Conservation (phyloP, 2,113 vertebrate genomes). For the Nematolebias whitei region DNA sequence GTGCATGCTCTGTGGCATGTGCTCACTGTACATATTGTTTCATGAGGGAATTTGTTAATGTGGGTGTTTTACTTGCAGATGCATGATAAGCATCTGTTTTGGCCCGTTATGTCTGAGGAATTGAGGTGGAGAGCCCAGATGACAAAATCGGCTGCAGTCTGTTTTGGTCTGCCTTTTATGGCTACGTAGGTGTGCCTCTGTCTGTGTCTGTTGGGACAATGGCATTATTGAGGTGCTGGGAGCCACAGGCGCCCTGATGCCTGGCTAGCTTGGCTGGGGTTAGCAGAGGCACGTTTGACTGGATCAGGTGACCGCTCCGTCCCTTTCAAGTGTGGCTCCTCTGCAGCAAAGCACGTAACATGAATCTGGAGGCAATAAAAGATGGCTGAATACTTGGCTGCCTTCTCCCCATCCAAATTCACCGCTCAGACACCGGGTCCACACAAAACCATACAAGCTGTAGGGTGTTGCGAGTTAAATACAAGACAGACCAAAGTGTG, state of each 20-base stretch:
- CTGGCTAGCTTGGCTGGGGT: constrained; percentile 65
- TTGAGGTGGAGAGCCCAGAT: constrained; percentile 52
- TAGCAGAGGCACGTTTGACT: constrained; percentile 70
- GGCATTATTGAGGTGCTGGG: constrained; percentile 78
- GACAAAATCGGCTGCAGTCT: constrained; percentile 39
- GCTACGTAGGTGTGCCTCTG: constrained; percentile 57
- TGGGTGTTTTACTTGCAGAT: constrained; percentile 52
- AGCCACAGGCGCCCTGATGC: constrained; percentile 76
- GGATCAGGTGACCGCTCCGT: constrained; percentile 73
- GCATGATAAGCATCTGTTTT: constrained; percentile 61
- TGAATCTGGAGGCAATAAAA: constrained; percentile 79
- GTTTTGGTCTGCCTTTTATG: constrained; percentile 56
- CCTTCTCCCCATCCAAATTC: constrained; percentile 43
- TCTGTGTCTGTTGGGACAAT: constrained; percentile 73
- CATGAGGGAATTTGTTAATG: constrained; percentile 30
- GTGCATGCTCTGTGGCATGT: constrained; percentile 29
- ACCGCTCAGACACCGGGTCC: constrained; percentile 39
- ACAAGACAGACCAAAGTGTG: constrained; percentile 22
- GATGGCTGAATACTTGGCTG: constrained; percentile 63
- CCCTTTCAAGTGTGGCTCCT: constrained; percentile 75
- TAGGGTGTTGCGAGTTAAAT: constrained; percentile 44
- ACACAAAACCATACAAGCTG: constrained; percentile 39
- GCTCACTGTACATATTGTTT: constrained; percentile 31
- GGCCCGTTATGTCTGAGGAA: constrained; percentile 58
- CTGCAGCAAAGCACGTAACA: constrained; percentile 62